phyloP scores from a whole-genome alignment of 2,797 vertebrate genomes.

The Coreius guichenoti region DNA sequence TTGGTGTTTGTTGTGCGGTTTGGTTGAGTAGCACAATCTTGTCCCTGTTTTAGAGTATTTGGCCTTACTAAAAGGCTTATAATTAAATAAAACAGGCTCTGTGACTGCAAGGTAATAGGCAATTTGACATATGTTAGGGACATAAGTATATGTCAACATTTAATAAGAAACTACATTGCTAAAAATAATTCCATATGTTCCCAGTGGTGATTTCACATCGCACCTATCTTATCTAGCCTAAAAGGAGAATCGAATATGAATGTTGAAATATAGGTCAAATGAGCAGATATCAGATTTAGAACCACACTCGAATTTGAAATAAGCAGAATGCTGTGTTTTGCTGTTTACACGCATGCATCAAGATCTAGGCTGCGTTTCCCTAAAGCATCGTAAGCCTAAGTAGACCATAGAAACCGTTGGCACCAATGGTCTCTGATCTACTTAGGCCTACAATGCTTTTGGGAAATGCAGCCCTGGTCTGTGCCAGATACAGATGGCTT shows the following conservation, averaged over 20 bases:
- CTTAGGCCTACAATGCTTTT: not conserved
- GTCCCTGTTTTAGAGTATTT: too few relatives aligned
- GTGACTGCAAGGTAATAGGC: not conserved
- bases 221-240: not conserved
- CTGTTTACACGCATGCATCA: not conserved
- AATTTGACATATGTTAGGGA: not conserved
- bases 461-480: not conserved
- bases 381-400: not conserved
- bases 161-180: not conserved
- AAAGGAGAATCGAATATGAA: not conserved
- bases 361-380: not conserved
- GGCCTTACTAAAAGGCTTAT: too few relatives aligned
- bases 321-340: not conserved
- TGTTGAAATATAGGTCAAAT: not conserved
- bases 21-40: too few relatives aligned
- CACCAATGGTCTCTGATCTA: constrained; percentile 1
- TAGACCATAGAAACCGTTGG: not conserved
- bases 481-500: constrained; percentile 14
- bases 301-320: not conserved
- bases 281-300: constrained; percentile 8
- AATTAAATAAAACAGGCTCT: too few relatives aligned
- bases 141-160: not conserved
- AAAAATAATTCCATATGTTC: not conserved
- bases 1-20: too few relatives aligned
- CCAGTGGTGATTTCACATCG: too few relatives aligned